Base-by-base conservation (phyloP, 2,113 vertebrate species). In the Lepidothrix coronata region DNA sequence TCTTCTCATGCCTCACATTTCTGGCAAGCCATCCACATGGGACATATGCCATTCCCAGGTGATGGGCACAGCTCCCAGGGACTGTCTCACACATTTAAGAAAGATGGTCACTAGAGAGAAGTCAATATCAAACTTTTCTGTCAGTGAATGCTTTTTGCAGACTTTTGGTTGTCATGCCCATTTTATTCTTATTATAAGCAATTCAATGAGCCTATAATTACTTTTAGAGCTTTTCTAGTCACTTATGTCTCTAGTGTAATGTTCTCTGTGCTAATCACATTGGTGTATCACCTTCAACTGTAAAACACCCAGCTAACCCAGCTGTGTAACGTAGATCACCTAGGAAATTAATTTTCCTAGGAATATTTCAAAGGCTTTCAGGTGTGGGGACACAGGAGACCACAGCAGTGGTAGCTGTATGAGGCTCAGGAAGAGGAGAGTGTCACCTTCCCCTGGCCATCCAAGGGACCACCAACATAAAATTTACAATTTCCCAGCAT, bases 1-100 rank as follows among this genome's bases (percentile, higher is more conserved):
- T 95, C 96, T 91, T 97, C 74, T 89, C 43, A 90, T 37, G 77
- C 57, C 74, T 96, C 81, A 76, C 57, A 63, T 86, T 92, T 95
- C 85, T 93, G 93, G 88, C 0, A 2, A 97, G 80, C 80, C 76
- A 68, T 71, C 35, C 23, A 11, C 52, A 25, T 1, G 30, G 82
- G 86, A 87, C 28, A 22, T 18, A 15, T 5, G 19, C 35, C 51
- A 25, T 23, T 19, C 8, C 44, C 78, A 66, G 4, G 6, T 10
- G 78, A 82, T 5, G 48, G 73, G 77, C 73, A 75, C 62, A 75
- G 48, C 44, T 85, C 85, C 58, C 5, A 9, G 49, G 65, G 58
- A 86, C 55, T 66, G 57, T 11, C 62, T 89, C 48, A 54, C 21
- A 6, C 6, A 30, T 30, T 66, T 70, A 24, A 83, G 51, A 33